Evolutionary conservation across 2,113 vertebrate genomes (phyloP), one percentile per base, ranked within the genome.

Genomic region (Sceloporus tristichus): DNA sequence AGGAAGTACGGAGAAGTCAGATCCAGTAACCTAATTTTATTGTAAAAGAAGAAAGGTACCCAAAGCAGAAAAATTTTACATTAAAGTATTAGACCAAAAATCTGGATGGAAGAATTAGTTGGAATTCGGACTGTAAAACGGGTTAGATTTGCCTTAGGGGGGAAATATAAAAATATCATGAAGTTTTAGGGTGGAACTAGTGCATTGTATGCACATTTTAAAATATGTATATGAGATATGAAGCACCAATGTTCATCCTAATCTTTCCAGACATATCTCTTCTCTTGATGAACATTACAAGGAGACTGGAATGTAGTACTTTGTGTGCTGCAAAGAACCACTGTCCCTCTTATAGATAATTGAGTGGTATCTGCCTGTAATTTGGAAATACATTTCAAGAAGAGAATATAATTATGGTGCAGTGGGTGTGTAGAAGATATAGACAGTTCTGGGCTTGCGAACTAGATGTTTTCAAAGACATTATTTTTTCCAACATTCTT

Each of bases 401-500:
- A 82, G 70, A 9, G 48, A 56, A 27, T 82, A 82, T 87, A 87
- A 87, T 87, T 87, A 87, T 76, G 38, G 70, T 65, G 54, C 21
- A 9, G 27, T 76, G 23, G 19, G 27, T 82, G 76, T 79, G 56
- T 42, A 34, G 62, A 82, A 87, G 56, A 76, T 65, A 4, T 48
- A 87, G 56, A 82, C 79, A 87, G 19, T 27, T 82, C 38, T 87
- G 40, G 42, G 27, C 56, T 76, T 76, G 79, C 59, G 53, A 87
- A 79, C 79, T 42, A 87, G 56, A 65, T 87, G 79, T 76, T 82
- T 82, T 25, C 70, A 76, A 82, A 53, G 27, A 23, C 4, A 87
- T 53, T 73, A 29, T 62, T 65, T 85, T 62, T 48, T 25, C 11
- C 71, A 66, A 42, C 5, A 38, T 34, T 16, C 73, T 76, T 62